Percentiles rank a stretch among this genome's conserved stretches.
Evolutionary conservation across 1,140 invertebrate genomes (phyloP).

Genomic region (Nasonia longicornis): DNA sequence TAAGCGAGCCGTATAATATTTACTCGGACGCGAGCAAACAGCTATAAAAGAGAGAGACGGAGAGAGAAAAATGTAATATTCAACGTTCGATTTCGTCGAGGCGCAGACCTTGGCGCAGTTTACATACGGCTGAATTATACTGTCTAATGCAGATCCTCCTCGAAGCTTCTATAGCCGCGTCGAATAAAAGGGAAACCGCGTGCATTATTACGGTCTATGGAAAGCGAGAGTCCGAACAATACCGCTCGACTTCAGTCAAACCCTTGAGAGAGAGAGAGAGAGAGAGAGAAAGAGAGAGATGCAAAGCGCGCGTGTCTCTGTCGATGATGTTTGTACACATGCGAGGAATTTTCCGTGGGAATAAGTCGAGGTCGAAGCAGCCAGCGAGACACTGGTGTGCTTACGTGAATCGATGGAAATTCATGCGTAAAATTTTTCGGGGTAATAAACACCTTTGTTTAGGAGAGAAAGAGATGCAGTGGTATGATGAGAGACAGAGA

Average conservation of each 20-base stretch:
- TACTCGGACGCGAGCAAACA: no score
- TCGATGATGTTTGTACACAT: no score
- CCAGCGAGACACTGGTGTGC: neutral
- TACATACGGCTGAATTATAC: neutral
- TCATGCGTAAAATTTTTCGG: constrained; percentile 34
- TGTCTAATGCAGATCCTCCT: neutral
- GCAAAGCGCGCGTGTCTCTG: neutral
- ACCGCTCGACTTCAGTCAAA: no score
- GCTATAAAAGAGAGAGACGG: no score
- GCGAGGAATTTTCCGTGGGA: constrained; percentile 17
- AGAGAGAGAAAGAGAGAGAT: neutral
- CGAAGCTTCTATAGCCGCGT: neutral
- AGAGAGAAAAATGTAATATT: neutral
- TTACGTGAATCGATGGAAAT: constrained; percentile 38
- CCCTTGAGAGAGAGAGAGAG: no score
- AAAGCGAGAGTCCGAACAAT: neutral
- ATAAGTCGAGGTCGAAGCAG: constrained; percentile 11
- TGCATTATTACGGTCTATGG: neutral
- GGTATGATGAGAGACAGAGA: neutral
- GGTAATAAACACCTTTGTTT: constrained; percentile 3
- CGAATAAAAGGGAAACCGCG: neutral
- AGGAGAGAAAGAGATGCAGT: neutral
- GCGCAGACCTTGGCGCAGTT: neutral
- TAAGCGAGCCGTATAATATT: neutral
- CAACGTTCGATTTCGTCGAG: neutral